These are phyloP conservation scores for Sinohyriopsis cumingii DNA, from an alignment of 2,888 invertebrate species.

Conservation along the genomic window DNA sequence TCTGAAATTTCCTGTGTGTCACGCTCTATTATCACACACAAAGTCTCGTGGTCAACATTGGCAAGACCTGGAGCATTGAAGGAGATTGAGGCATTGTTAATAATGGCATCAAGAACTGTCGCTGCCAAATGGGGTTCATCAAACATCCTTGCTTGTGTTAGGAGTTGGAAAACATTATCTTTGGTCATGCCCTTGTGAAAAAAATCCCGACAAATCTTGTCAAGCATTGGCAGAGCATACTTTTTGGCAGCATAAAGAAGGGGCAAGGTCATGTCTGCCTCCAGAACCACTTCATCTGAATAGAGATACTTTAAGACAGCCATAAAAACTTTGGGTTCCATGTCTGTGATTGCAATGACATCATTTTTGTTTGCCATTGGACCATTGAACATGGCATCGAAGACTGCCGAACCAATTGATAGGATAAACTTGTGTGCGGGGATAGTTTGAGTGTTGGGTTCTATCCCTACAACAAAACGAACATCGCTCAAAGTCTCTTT, in stretches of 20 bases:
- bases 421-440: conserved; percentile 83
- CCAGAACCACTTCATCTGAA: conserved; percentile 87
- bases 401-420: conserved; percentile 87
- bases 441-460: conserved; percentile 77
- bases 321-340: conserved; percentile 86
- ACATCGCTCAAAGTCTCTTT: conserved; percentile 82
- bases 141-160: conserved; percentile 84
- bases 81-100: conserved; percentile 87
- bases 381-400: conserved; percentile 90
- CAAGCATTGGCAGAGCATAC: conserved; percentile 87
- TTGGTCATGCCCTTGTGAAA: conserved; percentile 82
- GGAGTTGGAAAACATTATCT: conserved; percentile 87
- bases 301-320: conserved; percentile 82
- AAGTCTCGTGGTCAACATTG: conserved; percentile 86
- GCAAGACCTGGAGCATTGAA: conserved; percentile 84
- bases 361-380: conserved; percentile 62
- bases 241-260: conserved; percentile 90
- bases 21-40: conserved; percentile 83
- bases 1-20: conserved; percentile 86
- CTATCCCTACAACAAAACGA: conserved; percentile 85
- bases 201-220: conserved; percentile 88
- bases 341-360: conserved; percentile 86
- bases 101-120: conserved; percentile 86
- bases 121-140: conserved; percentile 88
- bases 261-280: conserved; percentile 89